Conservation (phyloP, 2,888 invertebrate species). For the Labia minor region DNA sequence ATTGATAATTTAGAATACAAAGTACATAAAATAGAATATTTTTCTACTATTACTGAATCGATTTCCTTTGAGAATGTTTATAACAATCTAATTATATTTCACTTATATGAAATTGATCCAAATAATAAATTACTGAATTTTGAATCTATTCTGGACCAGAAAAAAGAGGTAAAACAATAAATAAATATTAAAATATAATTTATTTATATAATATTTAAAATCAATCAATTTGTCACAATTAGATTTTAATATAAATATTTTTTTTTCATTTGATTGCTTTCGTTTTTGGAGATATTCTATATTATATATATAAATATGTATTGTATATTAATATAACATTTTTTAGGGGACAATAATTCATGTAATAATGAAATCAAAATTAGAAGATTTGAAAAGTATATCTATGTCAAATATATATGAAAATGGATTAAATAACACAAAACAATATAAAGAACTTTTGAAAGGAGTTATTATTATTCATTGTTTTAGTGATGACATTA, state of each 20-base stretch:
- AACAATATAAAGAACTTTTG: conserved; percentile 29
- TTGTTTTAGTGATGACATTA: conserved; percentile 27
- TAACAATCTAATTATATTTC: conserved; percentile 30
- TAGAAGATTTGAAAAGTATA: conserved; percentile 29
- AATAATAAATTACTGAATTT: conserved; percentile 29
- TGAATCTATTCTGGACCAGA: conserved; percentile 28
- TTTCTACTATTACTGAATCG: no score
- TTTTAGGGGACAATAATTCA: conserved; percentile 30
- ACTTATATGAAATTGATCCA: conserved; percentile 28
- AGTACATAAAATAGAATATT: conserved; percentile 27
- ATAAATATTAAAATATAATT: not conserved
- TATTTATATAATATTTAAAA: no score
- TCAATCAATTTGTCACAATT: no score
- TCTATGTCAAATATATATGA: conserved; percentile 30
- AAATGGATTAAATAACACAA: conserved; percentile 28
- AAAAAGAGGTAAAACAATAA: conserved; percentile 26
- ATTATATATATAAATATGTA: no score
- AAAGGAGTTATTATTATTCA: conserved; percentile 31
- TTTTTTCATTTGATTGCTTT: no score
- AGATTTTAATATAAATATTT: no score
- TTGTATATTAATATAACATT: no score
- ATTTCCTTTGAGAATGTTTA: no score
- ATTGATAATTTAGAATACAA: conserved; percentile 25
- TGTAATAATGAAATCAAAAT: conserved; percentile 27
- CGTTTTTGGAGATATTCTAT: no score